Evolutionary conservation across 2,113 vertebrate species (phyloP), one percentile per base, ranked within the genome.

Genomic region (Coracopsis vasa): DNA sequence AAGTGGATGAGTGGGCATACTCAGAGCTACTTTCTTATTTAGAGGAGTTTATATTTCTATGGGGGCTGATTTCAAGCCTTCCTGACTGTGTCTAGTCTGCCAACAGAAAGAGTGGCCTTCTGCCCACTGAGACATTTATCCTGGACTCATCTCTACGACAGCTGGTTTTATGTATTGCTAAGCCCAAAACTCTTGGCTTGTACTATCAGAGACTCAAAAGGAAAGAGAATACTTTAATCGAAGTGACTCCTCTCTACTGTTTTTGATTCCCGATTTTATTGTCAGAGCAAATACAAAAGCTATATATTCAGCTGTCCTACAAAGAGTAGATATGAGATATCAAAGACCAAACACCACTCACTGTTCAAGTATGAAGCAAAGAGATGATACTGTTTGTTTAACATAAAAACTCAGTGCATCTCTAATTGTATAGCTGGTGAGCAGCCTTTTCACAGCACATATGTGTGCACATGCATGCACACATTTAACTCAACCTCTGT

Each of bases 21-120:
- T 84, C 2, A 0, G 83, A 71, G 45, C 42, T 58, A 2, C 45
- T 81, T 64, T 51, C 87, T 67, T 42, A 60, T 67, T 92, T 93
- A 66, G 33, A 82, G 41, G 71, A 48, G 56, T 72, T 90, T 10
- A 3, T 89, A 47, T 84, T 91, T 41, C 89, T 61, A 58, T 8
- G 2, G 81, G 86, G 66, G 41, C 89, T 73, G 71, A 69, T 91
- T 91, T 91, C 45, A 65, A 16, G 84, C 58, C 82, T 72, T 92
- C 44, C 65, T 73, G 87, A 13, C 70, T 53, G 5, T 53, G 42
- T 72, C 69, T 79, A 2, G 42, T 44, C 77, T 83, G 80, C 75
- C 74, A 86, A 31, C 60, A 80, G 67, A 90, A 60, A 53, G 62
- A 73, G 82, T 31, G 72, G 75, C 89, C 58, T 92, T 24, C 82